phyloP scores from a whole-genome alignment of 2,888 invertebrate genomes.

The Kryphioiulus occultus region DNA sequence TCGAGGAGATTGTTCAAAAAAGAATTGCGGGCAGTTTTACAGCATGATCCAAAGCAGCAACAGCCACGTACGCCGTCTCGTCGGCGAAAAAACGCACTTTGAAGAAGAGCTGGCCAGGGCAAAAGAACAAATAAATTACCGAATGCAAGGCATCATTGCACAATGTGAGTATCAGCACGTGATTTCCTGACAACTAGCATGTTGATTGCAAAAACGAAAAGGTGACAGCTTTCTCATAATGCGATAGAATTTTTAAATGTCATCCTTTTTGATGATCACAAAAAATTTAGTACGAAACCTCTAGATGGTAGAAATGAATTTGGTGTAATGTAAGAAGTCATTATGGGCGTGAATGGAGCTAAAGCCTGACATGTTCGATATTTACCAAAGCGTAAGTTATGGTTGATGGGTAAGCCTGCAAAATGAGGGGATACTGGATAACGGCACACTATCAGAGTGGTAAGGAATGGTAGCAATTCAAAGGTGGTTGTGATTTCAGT shows the following conservation, averaged over 20 bases:
- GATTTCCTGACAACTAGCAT: neutral
- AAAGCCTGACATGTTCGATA: neutral
- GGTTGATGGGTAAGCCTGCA: neutral
- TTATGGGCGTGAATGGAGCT: neutral
- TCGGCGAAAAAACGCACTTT: constrained; percentile 82
- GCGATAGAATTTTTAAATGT: neutral
- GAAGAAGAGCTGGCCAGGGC: constrained; percentile 89
- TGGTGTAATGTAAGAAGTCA: neutral
- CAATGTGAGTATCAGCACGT: constrained; percentile 82
- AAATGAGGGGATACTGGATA: neutral
- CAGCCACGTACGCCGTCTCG: constrained; percentile 85
- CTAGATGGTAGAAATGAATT: neutral
- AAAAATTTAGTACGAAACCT: neutral
- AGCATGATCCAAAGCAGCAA: constrained; percentile 96
- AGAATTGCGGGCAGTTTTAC: constrained; percentile 90
- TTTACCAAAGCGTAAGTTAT: constrained; percentile 2
- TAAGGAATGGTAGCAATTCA: neutral
- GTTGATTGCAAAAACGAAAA: neutral
- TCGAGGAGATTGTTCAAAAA: constrained; percentile 90
- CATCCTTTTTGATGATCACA: neutral
- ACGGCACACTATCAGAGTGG: neutral
- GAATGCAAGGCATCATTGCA: constrained; percentile 83
- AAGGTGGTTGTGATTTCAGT: neutral
- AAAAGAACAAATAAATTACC: constrained; percentile 81
- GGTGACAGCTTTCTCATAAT: too few relatives aligned